Percentiles rank a stretch among this genome's conserved stretches.
Conservation (phyloP, 2,113 vertebrate genomes). For the Theristicus caerulescens region DNA sequence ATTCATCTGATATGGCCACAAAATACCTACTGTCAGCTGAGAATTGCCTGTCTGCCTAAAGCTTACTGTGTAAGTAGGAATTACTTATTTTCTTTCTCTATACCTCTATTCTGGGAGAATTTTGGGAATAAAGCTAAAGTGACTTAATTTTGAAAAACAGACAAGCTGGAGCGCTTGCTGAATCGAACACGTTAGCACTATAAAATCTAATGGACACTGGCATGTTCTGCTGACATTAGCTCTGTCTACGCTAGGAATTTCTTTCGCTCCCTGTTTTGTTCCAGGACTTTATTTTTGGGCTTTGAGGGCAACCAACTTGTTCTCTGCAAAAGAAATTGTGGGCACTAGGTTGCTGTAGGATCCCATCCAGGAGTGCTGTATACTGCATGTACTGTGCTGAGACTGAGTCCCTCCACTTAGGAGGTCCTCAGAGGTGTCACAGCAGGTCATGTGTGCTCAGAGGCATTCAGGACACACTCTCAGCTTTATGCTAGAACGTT, state of each 20-base stretch:
- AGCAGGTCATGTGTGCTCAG: fast-evolving
- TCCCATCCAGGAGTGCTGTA: fast-evolving
- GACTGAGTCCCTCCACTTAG: fast-evolving
- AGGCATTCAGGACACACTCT: neutral
- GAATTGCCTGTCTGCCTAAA: neutral
- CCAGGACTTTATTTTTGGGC: neutral
- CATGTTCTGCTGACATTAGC: neutral
- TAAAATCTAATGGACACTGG: too few species aligned
- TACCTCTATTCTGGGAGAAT: neutral
- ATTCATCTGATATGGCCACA: neutral
- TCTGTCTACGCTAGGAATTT: neutral
- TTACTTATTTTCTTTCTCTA: neutral
- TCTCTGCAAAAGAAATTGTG: fast-evolving
- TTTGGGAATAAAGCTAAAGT: neutral
- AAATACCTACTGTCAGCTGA: neutral
- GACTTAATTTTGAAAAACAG: neutral
- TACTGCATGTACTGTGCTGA: fast-evolving
- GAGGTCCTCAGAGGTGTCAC: neutral
- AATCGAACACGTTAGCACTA: fast-evolving
- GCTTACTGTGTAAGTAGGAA: neutral
- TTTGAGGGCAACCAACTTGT: neutral
- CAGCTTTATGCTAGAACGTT: neutral
- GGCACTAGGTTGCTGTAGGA: neutral
- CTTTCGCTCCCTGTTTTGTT: neutral
- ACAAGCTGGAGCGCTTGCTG: neutral